Base-by-base conservation (phyloP, 2,888 invertebrate genomes). In the Caenorhabditis becei region DNA sequence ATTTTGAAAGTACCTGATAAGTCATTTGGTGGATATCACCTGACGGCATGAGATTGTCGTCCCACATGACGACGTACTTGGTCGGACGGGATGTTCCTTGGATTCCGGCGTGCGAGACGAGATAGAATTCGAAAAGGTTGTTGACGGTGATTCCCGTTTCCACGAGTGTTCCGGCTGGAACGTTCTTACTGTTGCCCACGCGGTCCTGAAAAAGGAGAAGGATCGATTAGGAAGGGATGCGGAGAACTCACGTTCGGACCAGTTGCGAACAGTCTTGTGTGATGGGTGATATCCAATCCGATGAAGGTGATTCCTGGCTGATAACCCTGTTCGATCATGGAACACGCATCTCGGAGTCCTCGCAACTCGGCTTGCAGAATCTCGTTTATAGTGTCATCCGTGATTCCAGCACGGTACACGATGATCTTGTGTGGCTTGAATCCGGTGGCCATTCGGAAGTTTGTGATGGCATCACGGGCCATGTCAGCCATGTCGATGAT, bases 251-350 rank as follows among this genome's bases (percentile, higher is more conserved):
- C 79, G 2, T 20, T 47, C 18, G 59, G 65, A 54, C 53, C 44
- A 11, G 69, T 47, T 0, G 81, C 65, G 28, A 81, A 81, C 2
- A 81, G 44, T 51, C 81, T 24, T 10, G 77, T 69, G 26, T 77
- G 81, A 26, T 81, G 81, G 24, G 66, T 72, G 28, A 72, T 53
- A 47, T 81, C 72, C 14, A 77, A 26, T 37, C 72, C 75, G 41
- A 81, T 77, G 20, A 81, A 62, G n/a, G 81, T 81, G 72, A 81
- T 66, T 32, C 77, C 81, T 7, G 81, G 81, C 41, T 81, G 65
- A 24, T 41, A 81, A 20, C n/a, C 35, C 0, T 26, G 11, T 24
- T 81, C 81, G 47, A 81, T 81, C 8, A 47, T 23, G 0, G 69
- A 16, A 44, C 81, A 81, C 3, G 81, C 81, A 10, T 77, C 59